Percentiles rank a stretch among this genome's conserved stretches.
phyloP scores from a whole-genome alignment of 1,140 invertebrate genomes.

The Amphibalanus amphitrite region DNA sequence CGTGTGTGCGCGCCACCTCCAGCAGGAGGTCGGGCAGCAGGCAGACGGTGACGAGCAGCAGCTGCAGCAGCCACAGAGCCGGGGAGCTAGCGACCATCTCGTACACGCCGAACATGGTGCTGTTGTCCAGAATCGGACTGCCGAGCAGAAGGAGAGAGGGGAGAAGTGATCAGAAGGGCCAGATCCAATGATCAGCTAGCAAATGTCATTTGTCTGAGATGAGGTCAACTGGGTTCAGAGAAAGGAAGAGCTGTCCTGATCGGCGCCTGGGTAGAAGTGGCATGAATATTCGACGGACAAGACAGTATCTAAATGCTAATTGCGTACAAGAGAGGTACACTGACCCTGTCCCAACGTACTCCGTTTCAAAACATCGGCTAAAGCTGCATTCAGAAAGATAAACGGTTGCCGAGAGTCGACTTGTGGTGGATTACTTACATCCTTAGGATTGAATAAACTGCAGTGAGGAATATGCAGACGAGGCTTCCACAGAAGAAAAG shows the following conservation, averaged over 20 bases:
- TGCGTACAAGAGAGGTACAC: too few relatives aligned
- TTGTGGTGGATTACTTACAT: too few relatives aligned
- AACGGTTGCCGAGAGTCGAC: too few relatives aligned
- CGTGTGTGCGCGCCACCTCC: slow-evolving; percentile 11
- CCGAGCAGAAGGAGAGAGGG: neutral
- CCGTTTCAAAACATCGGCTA: too few relatives aligned
- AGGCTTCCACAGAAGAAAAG: neutral
- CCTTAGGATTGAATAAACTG: neutral
- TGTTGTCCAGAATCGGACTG: slow-evolving; percentile 9
- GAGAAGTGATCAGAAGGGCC: too few relatives aligned
- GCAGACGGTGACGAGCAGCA: slow-evolving; percentile 34
- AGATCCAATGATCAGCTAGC: too few relatives aligned
- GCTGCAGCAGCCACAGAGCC: slow-evolving; percentile 39
- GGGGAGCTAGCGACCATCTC: slow-evolving; percentile 35
- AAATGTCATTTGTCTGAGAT: too few relatives aligned
- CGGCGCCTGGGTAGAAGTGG: too few relatives aligned
- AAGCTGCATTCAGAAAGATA: too few relatives aligned
- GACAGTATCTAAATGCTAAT: too few relatives aligned
- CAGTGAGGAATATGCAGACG: neutral
- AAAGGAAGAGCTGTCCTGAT: neutral
- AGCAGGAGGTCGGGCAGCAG: slow-evolving; percentile 39
- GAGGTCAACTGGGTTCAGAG: slow-evolving; percentile 23
- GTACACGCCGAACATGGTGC: slow-evolving; percentile 38
- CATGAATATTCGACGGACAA: too few relatives aligned
- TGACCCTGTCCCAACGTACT: too few relatives aligned